Conservation (phyloP, 2,888 invertebrate genomes). For the Tetropium fuscum region DNA sequence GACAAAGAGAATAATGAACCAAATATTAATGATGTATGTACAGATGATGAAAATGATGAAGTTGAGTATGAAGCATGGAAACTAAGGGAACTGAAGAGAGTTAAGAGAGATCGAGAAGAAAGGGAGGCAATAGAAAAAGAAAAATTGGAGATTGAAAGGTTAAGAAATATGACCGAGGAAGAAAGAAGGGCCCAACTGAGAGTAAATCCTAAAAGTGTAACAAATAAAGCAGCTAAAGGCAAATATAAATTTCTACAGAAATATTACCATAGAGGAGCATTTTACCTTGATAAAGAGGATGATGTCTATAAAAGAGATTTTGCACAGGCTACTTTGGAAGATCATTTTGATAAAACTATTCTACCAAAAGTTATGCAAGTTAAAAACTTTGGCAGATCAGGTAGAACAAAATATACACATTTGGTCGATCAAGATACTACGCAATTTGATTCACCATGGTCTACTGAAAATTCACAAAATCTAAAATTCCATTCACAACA, state of each 20-base stretch:
- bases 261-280: slow-evolving; percentile 99
- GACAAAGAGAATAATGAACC: slow-evolving; percentile 78
- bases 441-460: slow-evolving; percentile 98
- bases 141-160: slow-evolving; percentile 86
- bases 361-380: slow-evolving; percentile 99
- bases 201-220: slow-evolving; percentile 90
- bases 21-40: slow-evolving; percentile 86
- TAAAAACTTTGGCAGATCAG: slow-evolving; percentile 99
- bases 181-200: slow-evolving; percentile 90
- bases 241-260: slow-evolving; percentile 99
- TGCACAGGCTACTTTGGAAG: slow-evolving; percentile 83
- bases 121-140: slow-evolving; percentile 91
- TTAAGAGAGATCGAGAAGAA: slow-evolving; percentile 97
- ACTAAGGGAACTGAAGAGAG: slow-evolving; percentile 92
- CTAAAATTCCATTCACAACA: slow-evolving; percentile 88
- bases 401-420: slow-evolving; percentile 99
- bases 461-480: slow-evolving; percentile 89
- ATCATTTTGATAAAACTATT: slow-evolving; percentile 99
- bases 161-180: slow-evolving; percentile 96
- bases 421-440: slow-evolving; percentile 99
- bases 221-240: slow-evolving; percentile 95
- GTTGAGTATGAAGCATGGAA: slow-evolving; percentile 99
- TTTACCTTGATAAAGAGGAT: slow-evolving; percentile 95
- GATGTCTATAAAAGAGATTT: slow-evolving; percentile 72
- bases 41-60: slow-evolving; percentile 96